Base-by-base conservation (phyloP, 2,888 invertebrate species). In the Macrostomum cliftonense region DNA sequence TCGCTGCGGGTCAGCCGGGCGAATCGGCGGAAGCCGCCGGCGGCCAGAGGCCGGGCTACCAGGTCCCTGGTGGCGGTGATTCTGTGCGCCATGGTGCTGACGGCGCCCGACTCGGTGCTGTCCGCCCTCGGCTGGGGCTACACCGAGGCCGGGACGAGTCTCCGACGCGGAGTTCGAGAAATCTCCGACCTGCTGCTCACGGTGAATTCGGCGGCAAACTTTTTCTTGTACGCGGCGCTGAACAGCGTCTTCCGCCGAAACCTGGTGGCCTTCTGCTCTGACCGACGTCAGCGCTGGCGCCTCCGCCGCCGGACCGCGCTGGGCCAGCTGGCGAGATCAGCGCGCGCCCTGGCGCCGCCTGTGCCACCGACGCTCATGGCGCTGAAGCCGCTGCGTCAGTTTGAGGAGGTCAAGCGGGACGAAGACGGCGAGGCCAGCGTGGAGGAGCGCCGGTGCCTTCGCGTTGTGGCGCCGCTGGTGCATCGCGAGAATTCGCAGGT, bases 51-150 rank as follows among this genome's bases (percentile, higher is more conserved):
- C 53, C 59, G 65, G 28, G 65, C 66, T 40, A 67, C 67, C 4
- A 53, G 64, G 9, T 66, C 67, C 58, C 61, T 68, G 43, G 61
- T 65, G 42, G 60, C 63, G 21, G 61, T 68, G 19, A 62, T 68
- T 20, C 56, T 67, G 19, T 61, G 64, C 44, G 68, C 68, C 56
- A 55, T 66, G 12, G 56, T 66, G 45, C 67, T 65, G 55, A 61
- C 66, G 39, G 63, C 63, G 42, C 68, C 68, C 0, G 68, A 68
- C 51, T 66, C 67, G 42, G 57, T 68, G 38, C 60, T 68, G 62
- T 67, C 67, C 1, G 60, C 65, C 52, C 65, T 66, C 46, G 63
- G 63, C 11, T 63, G 63, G 43, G 68, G 68, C 2, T 68, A 68
- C 53, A 58, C 57, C 12, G 67, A 68, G 39, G 63, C 64, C 43